phyloP scores from a whole-genome alignment of 2,888 invertebrate species.

The Drosophila nr. perissopoda region DNA sequence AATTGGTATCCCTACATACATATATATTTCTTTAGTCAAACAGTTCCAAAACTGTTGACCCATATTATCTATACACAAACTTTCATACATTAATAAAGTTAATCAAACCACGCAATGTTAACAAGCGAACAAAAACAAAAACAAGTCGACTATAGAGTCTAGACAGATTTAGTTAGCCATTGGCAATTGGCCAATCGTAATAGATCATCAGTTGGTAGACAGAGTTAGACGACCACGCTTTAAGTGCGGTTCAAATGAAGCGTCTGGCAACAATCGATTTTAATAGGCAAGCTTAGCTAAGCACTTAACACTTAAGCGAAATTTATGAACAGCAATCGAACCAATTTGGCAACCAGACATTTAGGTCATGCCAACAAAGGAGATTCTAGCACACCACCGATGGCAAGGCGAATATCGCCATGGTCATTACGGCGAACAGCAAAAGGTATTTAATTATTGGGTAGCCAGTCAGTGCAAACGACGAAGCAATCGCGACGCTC shows the following conservation, averaged over 20 bases:
- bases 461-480: conserved; percentile 9
- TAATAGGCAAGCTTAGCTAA: conserved; percentile 67
- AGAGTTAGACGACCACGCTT: conserved; percentile 35
- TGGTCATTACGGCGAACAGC: conserved; percentile 54
- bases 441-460: conserved; percentile 63
- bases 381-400: conserved; percentile 46
- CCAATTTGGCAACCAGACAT: conserved; percentile 64
- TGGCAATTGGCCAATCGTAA: conserved; percentile 35
- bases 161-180: conserved; percentile 19
- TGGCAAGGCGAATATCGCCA: conserved; percentile 17
- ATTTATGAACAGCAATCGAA: conserved; percentile 51
- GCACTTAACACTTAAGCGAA: conserved; percentile 67
- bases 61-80: neutral
- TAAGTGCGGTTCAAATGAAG: conserved; percentile 25
- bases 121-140: conserved; percentile 9
- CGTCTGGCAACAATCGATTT: conserved; percentile 47
- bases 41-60: neutral
- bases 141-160: conserved; percentile 18
- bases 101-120: conserved; percentile 16
- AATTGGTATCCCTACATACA: neutral
- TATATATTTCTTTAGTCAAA: neutral
- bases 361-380: conserved; percentile 72
- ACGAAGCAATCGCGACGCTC: conserved; percentile 17
- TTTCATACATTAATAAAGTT: conserved; percentile 17
- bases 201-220: conserved; percentile 32